Evolutionary conservation across 2,797 vertebrate genomes (phyloP).

Genomic region (Brachyrhaphis roseni): DNA sequence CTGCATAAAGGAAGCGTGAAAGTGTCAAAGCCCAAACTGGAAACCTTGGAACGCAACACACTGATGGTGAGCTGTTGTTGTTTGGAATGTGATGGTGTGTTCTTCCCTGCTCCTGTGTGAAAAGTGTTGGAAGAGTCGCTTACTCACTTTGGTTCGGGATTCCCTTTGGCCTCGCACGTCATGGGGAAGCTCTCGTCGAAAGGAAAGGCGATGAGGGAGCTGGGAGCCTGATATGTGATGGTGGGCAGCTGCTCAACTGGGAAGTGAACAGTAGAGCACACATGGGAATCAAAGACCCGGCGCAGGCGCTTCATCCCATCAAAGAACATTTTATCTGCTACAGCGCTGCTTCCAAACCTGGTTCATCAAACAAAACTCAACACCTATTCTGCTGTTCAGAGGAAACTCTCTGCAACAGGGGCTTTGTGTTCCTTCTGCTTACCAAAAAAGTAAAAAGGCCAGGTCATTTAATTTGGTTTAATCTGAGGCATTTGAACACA

Average conservation of each 20-base stretch:
- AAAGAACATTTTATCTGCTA: not conserved
- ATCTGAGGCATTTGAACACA: not conserved
- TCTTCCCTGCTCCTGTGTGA: conserved; percentile 11
- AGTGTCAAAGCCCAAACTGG: conserved; percentile 40
- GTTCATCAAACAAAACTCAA: not conserved
- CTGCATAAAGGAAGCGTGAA: conserved; percentile 75
- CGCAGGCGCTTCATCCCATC: conserved; percentile 5
- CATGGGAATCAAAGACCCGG: conserved; percentile 25
- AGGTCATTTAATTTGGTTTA: not conserved
- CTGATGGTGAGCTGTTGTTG: conserved; percentile 30
- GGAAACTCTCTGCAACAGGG: not conserved
- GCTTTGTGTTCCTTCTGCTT: not conserved
- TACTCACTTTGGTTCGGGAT: conserved; percentile 91
- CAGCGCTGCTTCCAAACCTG: conserved; percentile 37
- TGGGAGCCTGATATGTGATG: conserved; percentile 86
- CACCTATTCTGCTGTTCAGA: not conserved
- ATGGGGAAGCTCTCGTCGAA: conserved; percentile 92
- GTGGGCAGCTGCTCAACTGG: conserved; percentile 94
- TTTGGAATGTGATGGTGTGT: conserved; percentile 25
- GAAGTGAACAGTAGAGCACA: conserved; percentile 55
- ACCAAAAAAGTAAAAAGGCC: not conserved
- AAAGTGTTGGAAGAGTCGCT: conserved; percentile 4
- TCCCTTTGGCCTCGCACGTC: conserved; percentile 94
- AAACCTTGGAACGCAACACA: conserved; percentile 24
- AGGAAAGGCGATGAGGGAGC: conserved; percentile 89